Evolutionary conservation across 2,797 vertebrate genomes (phyloP).

Genomic region (Sebastes flavidus): DNA sequence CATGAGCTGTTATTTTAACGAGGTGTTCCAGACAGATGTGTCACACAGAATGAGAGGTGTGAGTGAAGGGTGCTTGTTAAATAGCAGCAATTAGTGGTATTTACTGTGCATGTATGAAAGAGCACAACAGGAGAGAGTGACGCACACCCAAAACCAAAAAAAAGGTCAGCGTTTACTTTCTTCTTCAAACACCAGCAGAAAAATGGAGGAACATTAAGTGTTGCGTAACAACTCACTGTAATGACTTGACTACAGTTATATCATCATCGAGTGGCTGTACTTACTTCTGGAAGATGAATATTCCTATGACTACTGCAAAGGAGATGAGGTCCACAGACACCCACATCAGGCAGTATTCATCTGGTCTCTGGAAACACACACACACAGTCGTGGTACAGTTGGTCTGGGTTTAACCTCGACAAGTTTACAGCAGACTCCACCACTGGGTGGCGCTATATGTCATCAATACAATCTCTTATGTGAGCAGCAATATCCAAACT

Average conservation of each 20-base stretch:
- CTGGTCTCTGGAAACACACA: constrained; percentile 85
- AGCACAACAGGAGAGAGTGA: background rate
- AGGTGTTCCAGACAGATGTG: background rate
- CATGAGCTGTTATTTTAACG: background rate
- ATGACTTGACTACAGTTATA: background rate
- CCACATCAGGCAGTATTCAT: constrained; percentile 93
- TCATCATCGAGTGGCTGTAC: constrained; percentile 56
- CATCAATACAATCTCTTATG: background rate
- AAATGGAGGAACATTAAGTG: background rate
- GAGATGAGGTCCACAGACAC: constrained; percentile 93
- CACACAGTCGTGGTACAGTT: background rate
- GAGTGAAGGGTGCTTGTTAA: background rate
- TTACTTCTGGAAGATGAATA: constrained; percentile 99
- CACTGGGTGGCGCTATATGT: constrained; percentile 59
- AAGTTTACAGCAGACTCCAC: background rate
- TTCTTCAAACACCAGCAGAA: background rate
- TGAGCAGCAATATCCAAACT: background rate
- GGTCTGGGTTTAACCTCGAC: background rate
- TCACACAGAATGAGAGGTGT: background rate
- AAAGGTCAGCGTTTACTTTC: background rate
- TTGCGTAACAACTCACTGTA: background rate
- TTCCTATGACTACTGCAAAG: constrained; percentile 89
- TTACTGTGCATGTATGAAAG: background rate
- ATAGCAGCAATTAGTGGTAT: background rate
- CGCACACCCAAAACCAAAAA: background rate